Evolutionary conservation across 2,113 vertebrate species (phyloP).

Genomic region (Bubo blakistoni): DNA sequence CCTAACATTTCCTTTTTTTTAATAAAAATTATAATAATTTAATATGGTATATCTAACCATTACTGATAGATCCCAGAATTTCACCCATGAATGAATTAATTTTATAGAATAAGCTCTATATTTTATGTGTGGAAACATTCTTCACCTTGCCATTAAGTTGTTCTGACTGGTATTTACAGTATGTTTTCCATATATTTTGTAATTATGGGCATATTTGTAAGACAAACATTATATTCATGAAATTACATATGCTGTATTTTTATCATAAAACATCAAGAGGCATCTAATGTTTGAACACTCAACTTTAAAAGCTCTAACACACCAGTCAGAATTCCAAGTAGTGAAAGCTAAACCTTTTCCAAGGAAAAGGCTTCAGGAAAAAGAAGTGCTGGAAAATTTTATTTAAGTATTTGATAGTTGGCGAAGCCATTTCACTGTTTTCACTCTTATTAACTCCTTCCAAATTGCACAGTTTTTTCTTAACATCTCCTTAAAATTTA

Average conservation of each 20-base stretch:
- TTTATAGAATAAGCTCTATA: not conserved
- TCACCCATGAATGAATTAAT: not conserved
- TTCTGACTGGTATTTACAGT: not conserved
- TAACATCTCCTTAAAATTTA: not conserved
- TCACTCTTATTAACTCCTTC: not conserved
- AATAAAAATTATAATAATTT: not conserved
- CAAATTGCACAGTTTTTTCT: not conserved
- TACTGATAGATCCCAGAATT: not conserved
- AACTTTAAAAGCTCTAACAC: not conserved
- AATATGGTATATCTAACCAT: not conserved
- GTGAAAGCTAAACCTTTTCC: not conserved
- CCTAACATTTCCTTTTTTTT: not conserved
- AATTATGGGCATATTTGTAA: not conserved
- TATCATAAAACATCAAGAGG: not conserved
- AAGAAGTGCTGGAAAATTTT: not conserved
- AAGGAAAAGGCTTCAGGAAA: not conserved
- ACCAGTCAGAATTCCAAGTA: not conserved
- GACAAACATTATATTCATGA: not conserved
- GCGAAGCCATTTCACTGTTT: not conserved
- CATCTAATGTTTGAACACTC: not conserved
- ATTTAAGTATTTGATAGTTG: not conserved
- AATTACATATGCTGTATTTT: not conserved
- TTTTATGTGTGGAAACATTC: not conserved
- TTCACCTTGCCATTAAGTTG: not conserved
- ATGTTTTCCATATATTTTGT: not conserved